These are phyloP conservation scores for Drosophila fungiperda DNA, from an alignment of 2,888 invertebrate genomes.

Conservation along the genomic window DNA sequence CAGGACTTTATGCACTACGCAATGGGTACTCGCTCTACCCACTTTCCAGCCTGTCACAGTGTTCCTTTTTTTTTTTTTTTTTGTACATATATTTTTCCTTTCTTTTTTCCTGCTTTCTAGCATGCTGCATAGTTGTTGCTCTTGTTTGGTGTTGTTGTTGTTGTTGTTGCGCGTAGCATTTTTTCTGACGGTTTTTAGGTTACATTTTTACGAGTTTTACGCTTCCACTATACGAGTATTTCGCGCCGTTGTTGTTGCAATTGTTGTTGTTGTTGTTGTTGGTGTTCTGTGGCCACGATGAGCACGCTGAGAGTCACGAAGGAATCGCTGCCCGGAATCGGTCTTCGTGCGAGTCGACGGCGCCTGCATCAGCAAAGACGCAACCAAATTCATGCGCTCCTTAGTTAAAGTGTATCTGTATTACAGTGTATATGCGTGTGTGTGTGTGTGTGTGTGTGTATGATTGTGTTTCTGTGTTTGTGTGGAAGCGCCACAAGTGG, in stretches of 20 bases:
- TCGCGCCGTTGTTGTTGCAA: constrained; percentile 49
- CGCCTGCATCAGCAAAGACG: constrained; percentile 60
- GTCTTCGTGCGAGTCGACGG: constrained; percentile 53
- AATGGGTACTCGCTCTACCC: constrained; percentile 60
- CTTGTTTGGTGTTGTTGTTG: constrained; percentile 24
- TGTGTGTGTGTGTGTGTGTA: constrained; percentile 19
- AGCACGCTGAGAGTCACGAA: constrained; percentile 60
- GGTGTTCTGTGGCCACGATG: constrained; percentile 52
- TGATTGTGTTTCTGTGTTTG: constrained; percentile 43
- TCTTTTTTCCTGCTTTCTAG: constrained; percentile 18
- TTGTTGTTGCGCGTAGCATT: constrained; percentile 62
- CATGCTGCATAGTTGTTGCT: constrained; percentile 22
- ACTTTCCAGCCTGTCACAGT: constrained; percentile 62
- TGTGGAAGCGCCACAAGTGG: constrained; percentile 79
- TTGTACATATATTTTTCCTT: constrained; percentile 5
- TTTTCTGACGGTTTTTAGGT: constrained; percentile 83
- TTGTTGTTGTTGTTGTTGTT: constrained; percentile 37
- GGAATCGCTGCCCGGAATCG: constrained; percentile 48
- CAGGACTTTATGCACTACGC: constrained; percentile 72
- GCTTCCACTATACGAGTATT: constrained; percentile 63
- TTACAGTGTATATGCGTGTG: constrained; percentile 8
- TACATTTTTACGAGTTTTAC: constrained; percentile 81
- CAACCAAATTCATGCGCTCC: constrained; percentile 72
- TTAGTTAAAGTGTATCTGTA: constrained; percentile 51
- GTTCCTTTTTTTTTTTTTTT: constrained; percentile 24